Base-by-base conservation (phyloP, 1,140 invertebrate species). In the Micrasema longulum region DNA sequence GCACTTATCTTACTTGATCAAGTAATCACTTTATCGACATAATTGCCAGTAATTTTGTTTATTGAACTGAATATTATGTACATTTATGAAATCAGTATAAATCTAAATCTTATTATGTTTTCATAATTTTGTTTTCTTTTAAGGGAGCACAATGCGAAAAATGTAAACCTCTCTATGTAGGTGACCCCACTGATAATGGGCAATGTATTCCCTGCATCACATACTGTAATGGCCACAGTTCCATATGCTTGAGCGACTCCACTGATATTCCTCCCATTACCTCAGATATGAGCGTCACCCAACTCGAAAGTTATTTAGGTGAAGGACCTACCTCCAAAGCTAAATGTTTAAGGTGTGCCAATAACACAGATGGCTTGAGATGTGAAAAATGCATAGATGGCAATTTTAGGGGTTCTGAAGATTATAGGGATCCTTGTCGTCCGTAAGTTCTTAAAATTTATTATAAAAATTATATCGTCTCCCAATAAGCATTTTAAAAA, bases 151-250 rank as follows among this genome's bases (percentile, higher is more conserved):
- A 95, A 77, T 98, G 96, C 81, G 91, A 96, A 76, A 91, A 93
- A 81, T 98, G 97, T 80, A 89, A 92, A 78, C 91, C 92, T 1
- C 84, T 96, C 45, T 98, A 92, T 84, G 96, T 98, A 41, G 96
- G 96, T 16, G 93, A 97, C 85, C 96, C 96, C 0, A 88, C 87
- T 0, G 91, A 96, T 77, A 93, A 94, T 74, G 93, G 92, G 0
- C 89, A 91, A 65, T 99, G 97, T 80, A 88, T 95, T 11, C 92
- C 95, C 0, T 99, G 97, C 78, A 83, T 88, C 0, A 91, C 93
- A 23, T 96, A 95, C 82, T 99, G 97, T 76, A 91, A 98, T 81
- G 92, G 93, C 0, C 96, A 99, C 80, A 94, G 93, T 2, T 84
- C 89, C 11, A 87, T 93, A 20, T 98, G 97, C 80, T 88, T 95